Evolutionary conservation across 2,113 vertebrate species (phyloP).

Genomic region (Elanus axillaris): DNA sequence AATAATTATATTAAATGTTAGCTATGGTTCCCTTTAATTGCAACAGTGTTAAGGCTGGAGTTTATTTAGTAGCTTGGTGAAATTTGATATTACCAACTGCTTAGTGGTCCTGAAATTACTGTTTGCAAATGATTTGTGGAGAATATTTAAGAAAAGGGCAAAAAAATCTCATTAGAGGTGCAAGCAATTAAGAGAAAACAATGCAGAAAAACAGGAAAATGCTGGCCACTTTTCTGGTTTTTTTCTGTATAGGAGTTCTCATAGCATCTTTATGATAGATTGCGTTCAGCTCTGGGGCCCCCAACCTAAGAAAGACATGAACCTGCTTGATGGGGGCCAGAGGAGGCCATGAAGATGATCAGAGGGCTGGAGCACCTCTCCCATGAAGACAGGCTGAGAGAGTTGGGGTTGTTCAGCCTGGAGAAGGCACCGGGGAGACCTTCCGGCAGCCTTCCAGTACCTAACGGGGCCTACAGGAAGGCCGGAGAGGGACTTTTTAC

Average conservation of each 20-base stretch:
- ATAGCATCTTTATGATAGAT: background rate
- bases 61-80: background rate
- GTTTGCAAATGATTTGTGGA: background rate
- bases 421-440: too few species aligned
- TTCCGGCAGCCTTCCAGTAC: too few species aligned
- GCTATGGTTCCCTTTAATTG: background rate
- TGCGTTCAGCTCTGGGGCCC: too few species aligned
- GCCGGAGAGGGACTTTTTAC: too few species aligned
- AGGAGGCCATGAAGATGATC: too few species aligned
- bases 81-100: background rate
- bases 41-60: background rate
- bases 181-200: background rate
- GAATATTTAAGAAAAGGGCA: background rate
- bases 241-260: background rate
- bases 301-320: too few species aligned
- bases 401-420: too few species aligned
- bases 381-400: too few species aligned
- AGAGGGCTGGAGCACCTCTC: too few species aligned
- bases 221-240: accelerated
- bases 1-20: background rate
- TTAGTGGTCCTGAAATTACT: background rate
- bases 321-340: too few species aligned
- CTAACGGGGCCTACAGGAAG: too few species aligned
- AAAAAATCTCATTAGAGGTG: background rate
- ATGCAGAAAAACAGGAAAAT: background rate